These are phyloP conservation scores for Myrmecobius fasciatus DNA, from an alignment of 2,113 vertebrate genomes.

Conservation along the genomic window DNA sequence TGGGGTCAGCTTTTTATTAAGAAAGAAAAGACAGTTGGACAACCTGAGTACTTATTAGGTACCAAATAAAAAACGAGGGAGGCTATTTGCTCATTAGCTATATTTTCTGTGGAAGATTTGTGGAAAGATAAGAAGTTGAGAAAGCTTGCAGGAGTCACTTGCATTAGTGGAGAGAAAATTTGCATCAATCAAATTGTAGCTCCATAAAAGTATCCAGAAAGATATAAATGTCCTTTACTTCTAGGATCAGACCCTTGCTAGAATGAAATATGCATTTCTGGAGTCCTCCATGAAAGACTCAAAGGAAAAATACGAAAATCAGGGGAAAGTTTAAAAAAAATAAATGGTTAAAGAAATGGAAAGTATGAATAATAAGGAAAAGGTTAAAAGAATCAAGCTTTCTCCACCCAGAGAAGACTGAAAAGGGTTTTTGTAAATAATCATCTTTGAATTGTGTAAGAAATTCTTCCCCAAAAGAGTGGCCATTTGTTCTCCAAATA, in stretches of 20 bases:
- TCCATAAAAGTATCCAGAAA: constrained; percentile 52
- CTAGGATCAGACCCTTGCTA: neutral
- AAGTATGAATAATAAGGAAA: neutral
- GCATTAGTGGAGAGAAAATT: neutral
- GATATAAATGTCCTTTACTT: constrained; percentile 47
- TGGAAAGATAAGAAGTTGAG: neutral
- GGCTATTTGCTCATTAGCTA: neutral
- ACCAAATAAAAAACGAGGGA: neutral
- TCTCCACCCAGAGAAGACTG: neutral
- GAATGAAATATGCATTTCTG: constrained; percentile 23
- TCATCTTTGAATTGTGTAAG: constrained; percentile 21
- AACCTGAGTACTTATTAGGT: neutral
- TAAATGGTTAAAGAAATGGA: neutral
- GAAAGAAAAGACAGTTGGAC: neutral
- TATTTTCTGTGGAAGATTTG: neutral
- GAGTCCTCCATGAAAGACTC: constrained; percentile 37
- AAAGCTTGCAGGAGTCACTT: neutral
- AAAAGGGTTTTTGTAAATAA: neutral
- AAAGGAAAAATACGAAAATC: constrained; percentile 28
- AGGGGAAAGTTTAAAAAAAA: constrained; percentile 42
- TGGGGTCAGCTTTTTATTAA: neutral
- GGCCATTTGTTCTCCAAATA: constrained; percentile 5
- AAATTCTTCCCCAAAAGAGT: constrained; percentile 1
- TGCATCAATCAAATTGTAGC: neutral
- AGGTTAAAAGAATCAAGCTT: neutral